A percentile compares a stretch with the other conserved stretches of the same genome.
Conservation (phyloP, 92 coral and sea anemone species). For the Paramuricea clavata region DNA sequence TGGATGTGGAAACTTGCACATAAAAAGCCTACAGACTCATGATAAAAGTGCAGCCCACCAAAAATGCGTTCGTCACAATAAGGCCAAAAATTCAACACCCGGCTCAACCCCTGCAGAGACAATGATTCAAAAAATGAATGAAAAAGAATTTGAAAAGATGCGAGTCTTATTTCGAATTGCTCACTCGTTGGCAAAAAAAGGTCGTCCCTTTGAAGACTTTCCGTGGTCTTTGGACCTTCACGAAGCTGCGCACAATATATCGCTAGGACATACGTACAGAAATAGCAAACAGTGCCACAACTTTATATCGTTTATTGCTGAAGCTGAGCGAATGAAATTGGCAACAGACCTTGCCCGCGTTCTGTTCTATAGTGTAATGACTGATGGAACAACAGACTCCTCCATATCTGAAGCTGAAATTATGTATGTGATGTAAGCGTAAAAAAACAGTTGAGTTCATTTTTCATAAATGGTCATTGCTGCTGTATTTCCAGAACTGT, state of each 20-base stretch:
- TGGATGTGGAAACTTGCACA: neutral
- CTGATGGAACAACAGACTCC: neutral
- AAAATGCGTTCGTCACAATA: neutral
- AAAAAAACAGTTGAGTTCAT: neutral
- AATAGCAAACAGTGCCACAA: neutral
- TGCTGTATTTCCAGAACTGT: neutral
- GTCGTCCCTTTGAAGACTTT: conserved; percentile 1
- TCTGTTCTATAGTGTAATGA: neutral
- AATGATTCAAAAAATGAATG: neutral
- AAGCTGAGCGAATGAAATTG: neutral
- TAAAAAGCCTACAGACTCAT: conserved; percentile 7
- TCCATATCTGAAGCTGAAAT: conserved; percentile 18
- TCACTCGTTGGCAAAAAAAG: neutral
- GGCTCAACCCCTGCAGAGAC: neutral
- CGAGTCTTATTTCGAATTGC: neutral
- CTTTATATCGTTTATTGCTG: neutral
- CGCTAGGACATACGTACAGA: neutral
- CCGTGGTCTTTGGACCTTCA: neutral
- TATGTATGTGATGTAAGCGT: conserved; percentile 5
- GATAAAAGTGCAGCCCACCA: conserved; percentile 7
- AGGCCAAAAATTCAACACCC: neutral
- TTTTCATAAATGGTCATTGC: neutral
- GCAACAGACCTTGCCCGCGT: neutral
- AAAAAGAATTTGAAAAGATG: neutral
- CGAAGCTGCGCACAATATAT: neutral